These are phyloP conservation scores for Chrysaora quinquecirrha DNA, from an alignment of 30 jellyfish, hydroid and myxozoan species.

Conservation along the genomic window DNA sequence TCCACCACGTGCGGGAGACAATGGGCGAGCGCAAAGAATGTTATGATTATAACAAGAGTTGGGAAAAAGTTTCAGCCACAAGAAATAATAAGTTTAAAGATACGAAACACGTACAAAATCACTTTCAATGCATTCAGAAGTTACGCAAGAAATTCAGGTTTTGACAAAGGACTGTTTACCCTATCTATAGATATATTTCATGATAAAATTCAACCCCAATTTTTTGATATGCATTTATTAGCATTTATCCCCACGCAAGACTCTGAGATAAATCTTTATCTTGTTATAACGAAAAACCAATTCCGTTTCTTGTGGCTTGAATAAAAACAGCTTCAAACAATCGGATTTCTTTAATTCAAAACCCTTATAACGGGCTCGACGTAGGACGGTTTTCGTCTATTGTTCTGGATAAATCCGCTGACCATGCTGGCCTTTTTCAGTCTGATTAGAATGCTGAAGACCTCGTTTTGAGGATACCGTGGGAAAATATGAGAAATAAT, in stretches of 20 bases:
- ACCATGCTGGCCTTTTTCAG: slow-evolving; percentile 82
- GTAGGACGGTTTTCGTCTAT: slow-evolving; percentile 26
- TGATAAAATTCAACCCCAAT: too few relatives aligned
- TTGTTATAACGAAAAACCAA: background rate
- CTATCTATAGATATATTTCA: too few relatives aligned
- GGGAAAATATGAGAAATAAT: slow-evolving; percentile 56
- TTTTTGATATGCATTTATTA: background rate
- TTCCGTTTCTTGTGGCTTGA: background rate
- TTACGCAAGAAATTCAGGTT: too few relatives aligned
- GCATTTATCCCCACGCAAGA: background rate
- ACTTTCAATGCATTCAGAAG: too few relatives aligned
- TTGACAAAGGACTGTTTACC: too few relatives aligned
- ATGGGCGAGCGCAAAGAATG: too few relatives aligned
- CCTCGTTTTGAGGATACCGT: slow-evolving; percentile 40
- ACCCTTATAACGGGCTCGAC: background rate
- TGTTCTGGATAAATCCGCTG: slow-evolving; percentile 61
- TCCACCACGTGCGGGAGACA: too few relatives aligned
- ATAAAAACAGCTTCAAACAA: background rate
- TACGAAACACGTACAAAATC: too few relatives aligned
- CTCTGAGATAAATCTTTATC: background rate
- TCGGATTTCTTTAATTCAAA: background rate
- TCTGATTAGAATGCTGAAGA: slow-evolving; percentile 40
- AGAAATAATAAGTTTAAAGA: too few relatives aligned
- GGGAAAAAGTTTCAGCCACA: too few relatives aligned
- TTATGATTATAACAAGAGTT: too few relatives aligned